Evolutionary conservation across 64 coral and sea anemone genomes (phyloP).

Genomic region (Stichodactyla mertensii): DNA sequence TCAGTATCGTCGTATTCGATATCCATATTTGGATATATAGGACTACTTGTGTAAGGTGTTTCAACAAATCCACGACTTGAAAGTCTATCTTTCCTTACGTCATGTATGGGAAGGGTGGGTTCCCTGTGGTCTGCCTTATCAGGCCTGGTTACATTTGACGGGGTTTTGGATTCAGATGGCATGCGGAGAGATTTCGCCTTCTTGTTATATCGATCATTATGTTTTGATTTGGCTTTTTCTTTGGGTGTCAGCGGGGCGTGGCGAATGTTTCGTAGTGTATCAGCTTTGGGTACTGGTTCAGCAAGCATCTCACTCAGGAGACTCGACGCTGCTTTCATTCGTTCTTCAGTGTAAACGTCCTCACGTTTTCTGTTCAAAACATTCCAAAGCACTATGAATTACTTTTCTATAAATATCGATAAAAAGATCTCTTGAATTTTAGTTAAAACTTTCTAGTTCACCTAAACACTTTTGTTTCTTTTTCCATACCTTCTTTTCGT

Average conservation of each 20-base stretch:
- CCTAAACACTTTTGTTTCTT: not conserved
- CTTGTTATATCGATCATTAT: slow-evolving; percentile 14
- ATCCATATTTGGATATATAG: not conserved
- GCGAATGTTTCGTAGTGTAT: slow-evolving; percentile 47
- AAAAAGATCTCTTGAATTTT: not conserved
- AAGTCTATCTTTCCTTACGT: not conserved
- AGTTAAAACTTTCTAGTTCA: not conserved
- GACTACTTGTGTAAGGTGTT: slow-evolving; percentile 10
- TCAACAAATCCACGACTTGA: not conserved
- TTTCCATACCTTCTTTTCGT: slow-evolving; percentile 56
- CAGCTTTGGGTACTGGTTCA: slow-evolving; percentile 52
- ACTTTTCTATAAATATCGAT: too few relatives aligned
- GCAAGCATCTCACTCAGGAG: slow-evolving; percentile 71
- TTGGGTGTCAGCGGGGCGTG: slow-evolving; percentile 18
- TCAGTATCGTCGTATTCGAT: not conserved
- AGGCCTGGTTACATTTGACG: not conserved
- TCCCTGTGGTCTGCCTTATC: not conserved
- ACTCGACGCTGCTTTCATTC: slow-evolving; percentile 66
- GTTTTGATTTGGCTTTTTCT: not conserved
- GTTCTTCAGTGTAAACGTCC: slow-evolving; percentile 54
- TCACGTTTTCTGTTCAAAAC: slow-evolving; percentile 46
- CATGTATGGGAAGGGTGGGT: not conserved
- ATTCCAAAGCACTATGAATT: too few relatives aligned
- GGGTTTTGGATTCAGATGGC: not conserved
- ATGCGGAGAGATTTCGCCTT: not conserved